Evolutionary conservation across 2,888 invertebrate species (phyloP), one percentile per base, ranked within the genome.

Genomic region (Lamellibrachia satsuma): DNA sequence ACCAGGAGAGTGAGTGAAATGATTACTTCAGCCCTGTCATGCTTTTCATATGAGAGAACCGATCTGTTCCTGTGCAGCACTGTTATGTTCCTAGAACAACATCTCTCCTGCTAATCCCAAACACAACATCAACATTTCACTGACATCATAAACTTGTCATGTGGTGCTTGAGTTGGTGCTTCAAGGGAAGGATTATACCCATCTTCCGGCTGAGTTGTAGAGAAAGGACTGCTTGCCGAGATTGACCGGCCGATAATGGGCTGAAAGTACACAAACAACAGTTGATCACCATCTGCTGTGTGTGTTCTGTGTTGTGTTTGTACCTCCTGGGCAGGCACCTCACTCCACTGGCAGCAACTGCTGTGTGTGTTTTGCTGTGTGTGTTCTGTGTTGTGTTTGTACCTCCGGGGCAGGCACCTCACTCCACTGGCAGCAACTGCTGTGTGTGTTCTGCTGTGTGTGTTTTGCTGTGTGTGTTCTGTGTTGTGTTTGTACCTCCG

Each of bases 151-250:
- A 75, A 22, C 22, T 22, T 75, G 75, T 75, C 75, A 75, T 75
- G 15, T 22, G 75, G 75, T 75, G 75, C 75, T 22, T 75, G 75
- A 75, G 22, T 75, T 75, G 75, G n/a, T 22, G 75, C 6, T 75
- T 15, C 75, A 15, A 2, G 6, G 22, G 11, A 75, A 75, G 4
- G 75, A 22, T 92, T 93, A 96, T 52, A 96, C 95, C 96, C 96
- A 96, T 92, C 94, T 94, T n/a, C 95, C 94, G 6, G 94, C 95
- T 60, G 95, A 94, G 93, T 96, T 96, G 94, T 96, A 96, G 93
- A 96, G 95, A 93, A 96, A 96, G 11, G 96, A 96, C 94, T 96
- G 96, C 94, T 95, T 96, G 39, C 94, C 95, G 52, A 93, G 92
- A 27, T 94, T 93, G 4, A 94, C 93, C 60, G 96, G 96, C 91